Conservation (phyloP, 1,140 invertebrate species). For the Drosophila kanapiae region DNA sequence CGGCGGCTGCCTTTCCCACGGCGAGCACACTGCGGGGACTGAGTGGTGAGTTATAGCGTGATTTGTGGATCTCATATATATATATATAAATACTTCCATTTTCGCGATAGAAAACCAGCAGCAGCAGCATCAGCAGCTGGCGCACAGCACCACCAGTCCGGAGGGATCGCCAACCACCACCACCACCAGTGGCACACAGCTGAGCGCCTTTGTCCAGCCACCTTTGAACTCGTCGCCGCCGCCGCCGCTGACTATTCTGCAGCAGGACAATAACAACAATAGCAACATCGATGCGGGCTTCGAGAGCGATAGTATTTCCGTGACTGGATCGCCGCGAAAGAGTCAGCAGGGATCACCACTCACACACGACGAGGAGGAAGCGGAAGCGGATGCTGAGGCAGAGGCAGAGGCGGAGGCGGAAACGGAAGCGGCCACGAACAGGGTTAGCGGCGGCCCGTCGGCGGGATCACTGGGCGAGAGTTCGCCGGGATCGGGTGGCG, state of each 20-base stretch:
- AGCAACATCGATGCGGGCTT: constrained; percentile 83
- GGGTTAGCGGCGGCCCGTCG: background rate
- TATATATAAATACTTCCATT: background rate
- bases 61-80: background rate
- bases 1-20: constrained; percentile 87
- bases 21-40: constrained; percentile 75
- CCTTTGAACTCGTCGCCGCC: constrained; percentile 51
- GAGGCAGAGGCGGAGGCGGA: constrained; percentile 36
- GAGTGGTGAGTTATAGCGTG: constrained; percentile 42
- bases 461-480: constrained; percentile 3
- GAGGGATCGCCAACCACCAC: constrained; percentile 85
- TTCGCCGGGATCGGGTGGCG: constrained; percentile 56
- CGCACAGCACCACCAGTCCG: constrained; percentile 89
- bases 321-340: constrained; percentile 87
- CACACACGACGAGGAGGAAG: constrained; percentile 68
- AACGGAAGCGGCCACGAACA: constrained; percentile 24
- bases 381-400: constrained; percentile 35
- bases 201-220: constrained; percentile 62
- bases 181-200: constrained; percentile 56
- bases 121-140: constrained; percentile 63
- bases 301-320: constrained; percentile 89
- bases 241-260: constrained; percentile 59
- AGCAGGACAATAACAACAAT: constrained; percentile 73
- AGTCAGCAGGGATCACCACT: constrained; percentile 59
- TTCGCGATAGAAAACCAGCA: constrained; percentile 62